phyloP scores from a whole-genome alignment of 2,888 invertebrate genomes.

The Celastrina argiolus region DNA sequence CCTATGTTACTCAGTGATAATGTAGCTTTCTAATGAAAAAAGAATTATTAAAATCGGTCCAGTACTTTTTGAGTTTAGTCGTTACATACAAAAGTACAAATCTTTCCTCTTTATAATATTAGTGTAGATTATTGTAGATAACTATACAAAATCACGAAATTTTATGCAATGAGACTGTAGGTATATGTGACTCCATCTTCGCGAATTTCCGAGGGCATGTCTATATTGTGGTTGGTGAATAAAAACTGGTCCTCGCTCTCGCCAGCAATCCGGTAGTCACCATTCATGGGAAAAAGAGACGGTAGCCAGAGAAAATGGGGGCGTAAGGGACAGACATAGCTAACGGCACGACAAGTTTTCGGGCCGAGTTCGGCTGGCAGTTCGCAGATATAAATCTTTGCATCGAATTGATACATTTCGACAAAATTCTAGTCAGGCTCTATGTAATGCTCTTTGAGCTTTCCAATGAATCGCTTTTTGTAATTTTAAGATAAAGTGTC shows the following conservation, averaged over 20 bases:
- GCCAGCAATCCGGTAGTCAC: conserved; percentile 58
- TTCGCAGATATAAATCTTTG: conserved; percentile 51
- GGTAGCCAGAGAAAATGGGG: conserved; percentile 29
- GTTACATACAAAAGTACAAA: too few relatives aligned
- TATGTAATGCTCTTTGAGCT: conserved; percentile 35
- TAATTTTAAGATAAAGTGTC: neutral
- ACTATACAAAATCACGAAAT: too few relatives aligned
- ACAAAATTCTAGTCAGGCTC: conserved; percentile 39
- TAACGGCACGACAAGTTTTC: conserved; percentile 60
- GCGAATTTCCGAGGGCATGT: conserved; percentile 39
- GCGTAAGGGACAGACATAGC: conserved; percentile 46
- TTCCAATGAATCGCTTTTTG: conserved; percentile 29
- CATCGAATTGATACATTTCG: conserved; percentile 40
- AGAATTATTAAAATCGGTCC: too few relatives aligned
- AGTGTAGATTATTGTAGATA: too few relatives aligned
- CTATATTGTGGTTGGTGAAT: conserved; percentile 43
- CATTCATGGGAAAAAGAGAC: conserved; percentile 65
- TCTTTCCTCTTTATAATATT: too few relatives aligned
- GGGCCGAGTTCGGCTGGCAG: conserved; percentile 39
- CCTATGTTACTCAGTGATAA: too few relatives aligned
- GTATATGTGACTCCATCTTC: conserved; percentile 36
- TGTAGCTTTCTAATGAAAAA: too few relatives aligned
- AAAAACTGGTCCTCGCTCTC: conserved; percentile 68
- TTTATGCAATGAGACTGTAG: too few relatives aligned
- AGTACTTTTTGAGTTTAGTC: too few relatives aligned